These are phyloP conservation scores for Hucho hucho DNA, from an alignment of 2,113 vertebrate genomes.

Conservation along the genomic window DNA sequence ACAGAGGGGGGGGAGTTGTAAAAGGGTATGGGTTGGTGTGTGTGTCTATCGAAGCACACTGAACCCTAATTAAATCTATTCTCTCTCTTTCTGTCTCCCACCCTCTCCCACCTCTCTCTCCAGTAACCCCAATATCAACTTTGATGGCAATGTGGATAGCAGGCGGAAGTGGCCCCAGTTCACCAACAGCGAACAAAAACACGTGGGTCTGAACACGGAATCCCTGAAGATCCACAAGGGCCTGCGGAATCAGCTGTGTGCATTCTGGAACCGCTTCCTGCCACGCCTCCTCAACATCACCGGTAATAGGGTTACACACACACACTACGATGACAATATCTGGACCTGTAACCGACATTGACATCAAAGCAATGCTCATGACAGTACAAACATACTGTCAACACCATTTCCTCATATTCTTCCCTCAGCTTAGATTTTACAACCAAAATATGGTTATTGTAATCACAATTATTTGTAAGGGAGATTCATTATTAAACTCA, in stretches of 20 bases:
- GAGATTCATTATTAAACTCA: not conserved
- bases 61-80: not conserved
- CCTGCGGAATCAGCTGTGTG: constrained; percentile 85
- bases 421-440: no score
- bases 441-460: not conserved
- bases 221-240: constrained; percentile 78
- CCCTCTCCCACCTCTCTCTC: not conserved
- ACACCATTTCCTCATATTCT: no score
- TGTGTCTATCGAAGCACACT: no score
- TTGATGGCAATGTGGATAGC: constrained; percentile 69
- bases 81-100: not conserved
- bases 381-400: no score
- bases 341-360: no score
- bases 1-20: not conserved
- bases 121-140: constrained; percentile 83
- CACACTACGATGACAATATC: not conserved
- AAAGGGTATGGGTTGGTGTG: not conserved
- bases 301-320: constrained; percentile 64
- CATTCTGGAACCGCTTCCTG: constrained; percentile 90
- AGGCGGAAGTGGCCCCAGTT: constrained; percentile 80
- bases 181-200: constrained; percentile 77
- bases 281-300: constrained; percentile 90
- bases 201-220: constrained; percentile 78
- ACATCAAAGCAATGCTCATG: no score
- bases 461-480: not conserved